Evolutionary conservation across 2,888 invertebrate species (phyloP), one percentile per base, ranked within the genome.

Genomic region (Synergus gifuensis): DNA sequence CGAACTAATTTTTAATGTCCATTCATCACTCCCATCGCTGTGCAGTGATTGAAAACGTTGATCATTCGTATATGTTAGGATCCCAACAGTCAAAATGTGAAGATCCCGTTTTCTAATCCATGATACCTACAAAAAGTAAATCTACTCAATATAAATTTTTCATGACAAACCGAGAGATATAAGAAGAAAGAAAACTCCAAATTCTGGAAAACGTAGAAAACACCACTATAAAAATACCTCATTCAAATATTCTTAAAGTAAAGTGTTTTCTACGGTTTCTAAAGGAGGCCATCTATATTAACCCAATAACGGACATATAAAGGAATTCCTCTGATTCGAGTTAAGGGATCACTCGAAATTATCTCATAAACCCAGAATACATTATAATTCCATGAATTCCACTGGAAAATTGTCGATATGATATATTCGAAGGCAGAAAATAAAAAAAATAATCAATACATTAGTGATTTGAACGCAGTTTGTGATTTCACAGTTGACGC

Each of bases 91-190:
- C 73, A 96, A 93, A 85, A 96, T 95, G 93, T 97, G 97, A 62
- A 97, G 93, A 91, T 97, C 97, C 16, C 97, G 94, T 89, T 97
- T 96, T 12, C 97, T 94, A 86, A 97, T 97, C 97, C 97, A 97
- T 14, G 97, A 97, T 16, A 97, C 96, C 96, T 96, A 92, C 0
- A 90, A 86, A 14, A 28, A 78, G 44, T 76, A 66, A 64, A 18
- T 9, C 16, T 36, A 2, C 4, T 9, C n/a, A 49, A 49, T 7
- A 7, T 9, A 0, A 11, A 11, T 7, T 9, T 9, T 2, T 16
- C 12, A 49, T 49, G 16, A 14, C 5, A 49, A 12, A 49, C 42
- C 9, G 9, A 44, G 42, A 11, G 42, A 44, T 44, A 42, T 28
- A 28, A 28, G 22, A 28, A 28, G 22, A 28, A 28, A 28, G 22